Evolutionary conservation across 2,888 invertebrate genomes (phyloP).

Genomic region (Sesia bembeciformis): DNA sequence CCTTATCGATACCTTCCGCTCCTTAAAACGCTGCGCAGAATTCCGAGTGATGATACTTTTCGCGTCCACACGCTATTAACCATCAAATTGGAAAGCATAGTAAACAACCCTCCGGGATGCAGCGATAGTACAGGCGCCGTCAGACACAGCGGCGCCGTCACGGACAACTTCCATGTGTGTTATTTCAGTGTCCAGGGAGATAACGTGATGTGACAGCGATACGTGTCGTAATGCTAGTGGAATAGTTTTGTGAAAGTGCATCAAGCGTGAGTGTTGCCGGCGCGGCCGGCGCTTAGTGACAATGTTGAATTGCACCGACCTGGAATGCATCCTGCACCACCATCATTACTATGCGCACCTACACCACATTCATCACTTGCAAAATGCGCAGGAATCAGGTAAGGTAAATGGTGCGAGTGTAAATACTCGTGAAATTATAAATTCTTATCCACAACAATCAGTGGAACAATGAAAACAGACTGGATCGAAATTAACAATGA

Average conservation of each 20-base stretch:
- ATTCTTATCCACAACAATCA: constrained; percentile 23
- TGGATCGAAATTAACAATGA: constrained; percentile 35
- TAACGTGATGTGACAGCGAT: constrained; percentile 71
- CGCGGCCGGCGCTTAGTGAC: constrained; percentile 52
- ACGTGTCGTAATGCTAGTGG: constrained; percentile 59
- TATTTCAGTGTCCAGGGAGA: constrained; percentile 47
- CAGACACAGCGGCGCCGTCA: constrained; percentile 49
- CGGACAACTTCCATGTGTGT: constrained; percentile 32
- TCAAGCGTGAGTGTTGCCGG: constrained; percentile 54
- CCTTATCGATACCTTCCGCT: constrained; percentile 48
- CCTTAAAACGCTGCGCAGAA: constrained; percentile 27
- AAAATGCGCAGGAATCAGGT: constrained; percentile 79
- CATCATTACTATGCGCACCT: constrained; percentile 83
- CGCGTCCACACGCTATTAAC: constrained; percentile 29
- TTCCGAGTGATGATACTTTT: constrained; percentile 40
- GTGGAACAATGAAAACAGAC: constrained; percentile 40
- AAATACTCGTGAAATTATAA: background rate
- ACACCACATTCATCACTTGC: constrained; percentile 80
- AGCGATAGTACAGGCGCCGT: constrained; percentile 23
- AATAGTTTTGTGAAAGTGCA: constrained; percentile 73
- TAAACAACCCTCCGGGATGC: constrained; percentile 35
- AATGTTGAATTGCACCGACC: constrained; percentile 86
- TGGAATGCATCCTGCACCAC: constrained; percentile 84
- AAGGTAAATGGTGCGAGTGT: constrained; percentile 14
- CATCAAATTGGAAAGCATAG: constrained; percentile 29